Percentiles rank a stretch among this genome's conserved stretches.
phyloP scores from a whole-genome alignment of 30 jellyfish, hydroid and myxozoan genomes.

The Turritopsis rubra region DNA sequence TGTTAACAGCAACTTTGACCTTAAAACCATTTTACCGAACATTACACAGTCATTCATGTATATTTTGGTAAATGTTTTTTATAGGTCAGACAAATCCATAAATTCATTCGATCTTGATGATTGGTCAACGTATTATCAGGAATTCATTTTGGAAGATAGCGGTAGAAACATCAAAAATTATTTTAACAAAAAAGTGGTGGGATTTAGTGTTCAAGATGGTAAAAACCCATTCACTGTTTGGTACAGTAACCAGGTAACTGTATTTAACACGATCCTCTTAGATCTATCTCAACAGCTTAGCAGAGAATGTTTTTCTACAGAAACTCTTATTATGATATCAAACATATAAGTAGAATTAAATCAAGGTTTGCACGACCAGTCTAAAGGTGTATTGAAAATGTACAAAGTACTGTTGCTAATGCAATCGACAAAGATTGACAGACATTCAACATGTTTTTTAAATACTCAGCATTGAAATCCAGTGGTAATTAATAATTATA shows the following conservation, averaged over 20 bases:
- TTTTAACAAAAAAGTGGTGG: constrained; percentile 64
- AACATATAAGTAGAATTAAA: too few species aligned
- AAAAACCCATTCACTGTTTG: constrained; percentile 46
- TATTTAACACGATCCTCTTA: background rate
- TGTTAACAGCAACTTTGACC: too few species aligned
- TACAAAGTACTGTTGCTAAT: background rate
- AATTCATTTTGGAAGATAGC: constrained; percentile 65
- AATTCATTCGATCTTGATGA: constrained; percentile 12
- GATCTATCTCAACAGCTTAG: background rate
- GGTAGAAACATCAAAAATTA: constrained; percentile 45
- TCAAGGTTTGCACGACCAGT: too few species aligned
- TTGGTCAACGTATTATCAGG: constrained; percentile 40
- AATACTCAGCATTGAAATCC: too few species aligned
- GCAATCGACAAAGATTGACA: background rate
- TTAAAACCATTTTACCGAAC: background rate
- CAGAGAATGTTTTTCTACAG: background rate
- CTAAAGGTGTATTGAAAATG: too few species aligned
- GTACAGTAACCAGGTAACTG: constrained; percentile 82
- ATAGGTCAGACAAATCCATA: background rate
- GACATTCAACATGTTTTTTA: background rate
- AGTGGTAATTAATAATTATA: too few species aligned
- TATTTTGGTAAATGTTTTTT: background rate
- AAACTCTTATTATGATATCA: too few species aligned
- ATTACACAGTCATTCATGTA: background rate
- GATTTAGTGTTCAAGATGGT: constrained; percentile 44